These are phyloP conservation scores for Agrotis ipsilon DNA, from an alignment of 2,888 invertebrate species.

Conservation along the genomic window DNA sequence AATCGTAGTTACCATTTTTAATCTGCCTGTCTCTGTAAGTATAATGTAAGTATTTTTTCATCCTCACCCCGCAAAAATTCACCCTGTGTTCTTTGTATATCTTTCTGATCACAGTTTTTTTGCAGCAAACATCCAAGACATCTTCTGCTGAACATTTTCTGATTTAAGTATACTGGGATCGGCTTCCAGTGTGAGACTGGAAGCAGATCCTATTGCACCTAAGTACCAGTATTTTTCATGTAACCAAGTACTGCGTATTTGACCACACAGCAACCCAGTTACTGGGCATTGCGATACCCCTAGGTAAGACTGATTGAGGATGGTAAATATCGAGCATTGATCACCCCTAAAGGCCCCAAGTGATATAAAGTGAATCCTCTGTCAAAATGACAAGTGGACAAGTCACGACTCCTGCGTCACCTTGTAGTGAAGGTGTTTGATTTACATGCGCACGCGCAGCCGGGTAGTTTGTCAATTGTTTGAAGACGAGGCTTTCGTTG, in stretches of 20 bases:
- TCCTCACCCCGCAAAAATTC: background rate
- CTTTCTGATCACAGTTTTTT: no score
- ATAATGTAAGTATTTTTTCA: background rate
- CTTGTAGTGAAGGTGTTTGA: slow-evolving; percentile 62
- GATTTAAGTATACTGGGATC: no score
- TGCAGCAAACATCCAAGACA: background rate
- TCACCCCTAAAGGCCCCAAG: slow-evolving; percentile 25
- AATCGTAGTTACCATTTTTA: background rate
- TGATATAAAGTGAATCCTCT: slow-evolving; percentile 45
- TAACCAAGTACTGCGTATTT: background rate
- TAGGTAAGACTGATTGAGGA: background rate
- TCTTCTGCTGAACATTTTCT: background rate
- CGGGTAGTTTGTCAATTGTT: slow-evolving; percentile 50
- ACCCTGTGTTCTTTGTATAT: background rate
- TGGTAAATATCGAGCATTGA: slow-evolving; percentile 6
- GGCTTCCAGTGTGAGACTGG: background rate
- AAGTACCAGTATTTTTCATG: background rate
- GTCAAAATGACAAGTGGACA: slow-evolving; percentile 41
- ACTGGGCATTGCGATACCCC: background rate
- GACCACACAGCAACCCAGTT: background rate
- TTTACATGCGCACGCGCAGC: slow-evolving; percentile 47
- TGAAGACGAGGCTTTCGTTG: slow-evolving; percentile 21
- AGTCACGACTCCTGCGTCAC: slow-evolving; percentile 60
- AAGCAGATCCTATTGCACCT: background rate
- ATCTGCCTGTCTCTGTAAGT: background rate